Percentiles rank a stretch among this genome's conserved stretches.
Conservation (phyloP, 2,888 invertebrate species). For the Pilophorus perplexus region DNA sequence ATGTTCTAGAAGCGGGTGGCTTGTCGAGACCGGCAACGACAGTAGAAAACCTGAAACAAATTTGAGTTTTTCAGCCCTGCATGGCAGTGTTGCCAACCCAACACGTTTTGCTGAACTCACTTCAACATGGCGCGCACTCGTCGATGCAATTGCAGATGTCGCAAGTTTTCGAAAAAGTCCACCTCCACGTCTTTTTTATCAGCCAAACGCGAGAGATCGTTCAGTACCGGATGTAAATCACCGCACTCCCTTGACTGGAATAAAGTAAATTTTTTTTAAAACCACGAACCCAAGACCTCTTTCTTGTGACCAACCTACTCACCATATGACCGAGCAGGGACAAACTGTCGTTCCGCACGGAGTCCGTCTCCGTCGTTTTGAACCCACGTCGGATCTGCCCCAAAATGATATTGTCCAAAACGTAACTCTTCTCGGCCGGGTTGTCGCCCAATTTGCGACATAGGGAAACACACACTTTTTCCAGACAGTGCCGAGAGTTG, state of each 20-base stretch:
- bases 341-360: slow-evolving; percentile 75
- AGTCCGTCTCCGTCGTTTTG: slow-evolving; percentile 66
- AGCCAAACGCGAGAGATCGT: slow-evolving; percentile 66
- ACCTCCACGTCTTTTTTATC: slow-evolving; percentile 75
- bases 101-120: slow-evolving; percentile 49
- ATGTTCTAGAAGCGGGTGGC: slow-evolving; percentile 64
- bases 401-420: slow-evolving; percentile 70
- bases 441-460: slow-evolving; percentile 56
- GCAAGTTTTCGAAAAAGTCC: slow-evolving; percentile 92
- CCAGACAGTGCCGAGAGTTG: slow-evolving; percentile 71
- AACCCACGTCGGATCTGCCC: slow-evolving; percentile 70
- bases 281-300: background rate
- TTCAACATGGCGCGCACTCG: slow-evolving; percentile 78
- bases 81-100: background rate
- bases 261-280: too few species aligned
- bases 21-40: slow-evolving; percentile 62
- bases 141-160: slow-evolving; percentile 82
- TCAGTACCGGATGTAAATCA: slow-evolving; percentile 66
- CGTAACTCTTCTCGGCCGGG: slow-evolving; percentile 58
- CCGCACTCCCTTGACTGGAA: slow-evolving; percentile 64
- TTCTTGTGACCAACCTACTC: slow-evolving; percentile 42
- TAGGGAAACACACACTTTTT: slow-evolving; percentile 61
- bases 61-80: too few species aligned
- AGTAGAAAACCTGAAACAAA: slow-evolving; percentile 58
- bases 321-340: slow-evolving; percentile 71